Evolutionary conservation across 2,113 vertebrate genomes (phyloP).

Genomic region (Rhineura floridana): DNA sequence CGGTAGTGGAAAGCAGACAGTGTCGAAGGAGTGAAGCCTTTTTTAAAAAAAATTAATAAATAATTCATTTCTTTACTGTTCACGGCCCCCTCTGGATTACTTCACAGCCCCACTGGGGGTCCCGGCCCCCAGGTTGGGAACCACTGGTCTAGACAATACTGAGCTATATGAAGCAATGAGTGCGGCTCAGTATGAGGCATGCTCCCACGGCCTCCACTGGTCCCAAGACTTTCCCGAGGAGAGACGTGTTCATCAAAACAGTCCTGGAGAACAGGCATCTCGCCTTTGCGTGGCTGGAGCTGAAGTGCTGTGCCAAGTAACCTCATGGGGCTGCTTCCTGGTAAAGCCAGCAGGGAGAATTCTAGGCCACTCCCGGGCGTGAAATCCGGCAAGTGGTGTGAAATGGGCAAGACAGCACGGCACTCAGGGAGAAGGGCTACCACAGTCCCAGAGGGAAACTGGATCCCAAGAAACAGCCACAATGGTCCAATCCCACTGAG

Average conservation of each 20-base stretch:
- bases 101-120: no score
- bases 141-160: no score
- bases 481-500: no score
- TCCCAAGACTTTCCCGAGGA: not conserved
- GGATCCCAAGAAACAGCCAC: not conserved
- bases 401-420: not conserved
- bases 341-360: not conserved
- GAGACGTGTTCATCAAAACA: not conserved
- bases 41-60: no score
- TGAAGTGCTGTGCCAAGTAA: not conserved
- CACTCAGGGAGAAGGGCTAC: no score
- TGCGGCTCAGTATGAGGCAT: no score
- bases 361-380: not conserved
- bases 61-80: no score
- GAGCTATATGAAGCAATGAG: no score
- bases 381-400: not conserved
- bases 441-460: not conserved
- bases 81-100: no score
- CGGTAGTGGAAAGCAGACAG: no score
- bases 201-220: not conserved
- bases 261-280: not conserved
- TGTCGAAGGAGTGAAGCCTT: no score
- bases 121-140: no score
- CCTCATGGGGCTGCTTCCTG: not conserved
- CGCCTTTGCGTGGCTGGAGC: conserved; percentile 15